Evolutionary conservation across 2,888 invertebrate genomes (phyloP).

Genomic region (Phaedon cochleariae): DNA sequence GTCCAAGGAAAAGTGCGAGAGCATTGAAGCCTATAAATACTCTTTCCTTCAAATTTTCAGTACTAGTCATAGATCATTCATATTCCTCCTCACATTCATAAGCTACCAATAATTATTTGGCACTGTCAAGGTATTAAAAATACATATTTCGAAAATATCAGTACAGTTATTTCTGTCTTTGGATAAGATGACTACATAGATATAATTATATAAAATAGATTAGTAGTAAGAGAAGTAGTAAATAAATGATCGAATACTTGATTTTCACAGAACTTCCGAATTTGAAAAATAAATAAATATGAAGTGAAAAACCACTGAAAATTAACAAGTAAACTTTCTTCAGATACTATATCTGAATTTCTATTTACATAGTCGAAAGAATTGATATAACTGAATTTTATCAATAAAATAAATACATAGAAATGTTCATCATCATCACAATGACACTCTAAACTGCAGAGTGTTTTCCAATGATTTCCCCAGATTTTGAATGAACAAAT

Average conservation of each 20-base stretch:
- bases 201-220: not conserved
- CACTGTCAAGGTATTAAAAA: slow-evolving; percentile 15
- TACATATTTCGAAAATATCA: not conserved
- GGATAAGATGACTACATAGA: not conserved
- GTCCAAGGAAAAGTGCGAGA: not conserved
- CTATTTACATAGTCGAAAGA: not conserved
- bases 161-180: not conserved
- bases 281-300: not conserved
- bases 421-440: not conserved
- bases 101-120: slow-evolving; percentile 16
- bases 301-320: not conserved
- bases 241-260: not conserved
- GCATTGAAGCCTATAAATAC: not conserved
- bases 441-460: slow-evolving; percentile 76
- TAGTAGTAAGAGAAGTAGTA: not conserved
- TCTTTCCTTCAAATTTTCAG: not conserved
- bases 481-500: slow-evolving; percentile 83
- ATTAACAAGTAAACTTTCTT: not conserved
- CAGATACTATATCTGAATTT: not conserved
- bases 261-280: not conserved
- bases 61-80: not conserved
- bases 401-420: not conserved
- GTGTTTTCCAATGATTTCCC: slow-evolving; percentile 87
- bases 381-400: not conserved
- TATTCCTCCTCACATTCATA: not conserved